Conservation (phyloP, 1,140 invertebrate species). For the Drosophila subobscura region DNA sequence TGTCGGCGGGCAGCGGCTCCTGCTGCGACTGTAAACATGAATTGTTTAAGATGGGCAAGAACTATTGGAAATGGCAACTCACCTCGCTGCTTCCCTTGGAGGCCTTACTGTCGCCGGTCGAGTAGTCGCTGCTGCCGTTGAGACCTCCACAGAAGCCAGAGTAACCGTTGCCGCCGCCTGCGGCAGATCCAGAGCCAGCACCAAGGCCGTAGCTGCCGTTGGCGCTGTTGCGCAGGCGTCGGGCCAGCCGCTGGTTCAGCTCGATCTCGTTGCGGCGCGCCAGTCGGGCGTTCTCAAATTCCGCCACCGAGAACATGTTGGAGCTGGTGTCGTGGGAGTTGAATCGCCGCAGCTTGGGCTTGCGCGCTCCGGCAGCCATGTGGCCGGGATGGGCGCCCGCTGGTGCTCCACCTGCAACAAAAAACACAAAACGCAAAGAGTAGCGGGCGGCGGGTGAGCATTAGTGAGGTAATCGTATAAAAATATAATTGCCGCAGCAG, state of each 20-base stretch:
- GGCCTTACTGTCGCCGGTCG: constrained; percentile 82
- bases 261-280: constrained; percentile 83
- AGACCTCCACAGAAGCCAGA: constrained; percentile 54
- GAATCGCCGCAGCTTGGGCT: constrained; percentile 79
- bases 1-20: constrained; percentile 75
- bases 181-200: constrained; percentile 18
- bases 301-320: constrained; percentile 83
- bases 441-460: constrained; percentile 48
- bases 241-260: constrained; percentile 72
- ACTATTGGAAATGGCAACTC: constrained; percentile 12
- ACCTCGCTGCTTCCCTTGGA: constrained; percentile 80
- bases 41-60: not conserved
- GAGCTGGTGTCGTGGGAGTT: constrained; percentile 83
- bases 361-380: constrained; percentile 68
- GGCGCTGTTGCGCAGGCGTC: constrained; percentile 68
- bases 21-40: constrained; percentile 41
- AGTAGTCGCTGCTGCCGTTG: constrained; percentile 77
- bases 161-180: constrained; percentile 26
- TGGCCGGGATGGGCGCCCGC: constrained; percentile 63
- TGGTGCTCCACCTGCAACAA: constrained; percentile 63
- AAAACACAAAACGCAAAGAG: constrained; percentile 9
- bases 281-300: constrained; percentile 82
- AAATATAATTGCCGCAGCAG: constrained; percentile 61
- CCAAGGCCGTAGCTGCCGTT: constrained; percentile 57
- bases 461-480: constrained; percentile 67